These are phyloP conservation scores for Xiphorhynchus erythropygius DNA, from an alignment of 2,797 vertebrate species.

Conservation along the genomic window DNA sequence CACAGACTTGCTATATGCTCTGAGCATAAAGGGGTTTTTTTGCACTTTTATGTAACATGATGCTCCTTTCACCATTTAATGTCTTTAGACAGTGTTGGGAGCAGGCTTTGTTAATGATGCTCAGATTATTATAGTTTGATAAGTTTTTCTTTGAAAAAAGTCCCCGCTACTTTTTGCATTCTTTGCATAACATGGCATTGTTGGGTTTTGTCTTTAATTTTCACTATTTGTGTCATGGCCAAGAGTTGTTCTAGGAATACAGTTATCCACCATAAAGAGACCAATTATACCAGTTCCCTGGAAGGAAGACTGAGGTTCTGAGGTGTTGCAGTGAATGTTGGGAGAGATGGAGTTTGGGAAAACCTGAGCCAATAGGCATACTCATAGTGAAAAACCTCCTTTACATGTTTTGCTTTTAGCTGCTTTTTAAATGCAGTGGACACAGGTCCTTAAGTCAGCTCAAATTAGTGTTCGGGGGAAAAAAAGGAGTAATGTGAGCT, in stretches of 20 bases:
- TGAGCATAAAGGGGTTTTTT: neutral
- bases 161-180: neutral
- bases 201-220: conserved; percentile 37
- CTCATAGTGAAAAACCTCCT: neutral
- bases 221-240: neutral
- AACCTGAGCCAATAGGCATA: neutral
- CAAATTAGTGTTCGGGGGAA: neutral
- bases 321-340: neutral
- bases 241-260: neutral
- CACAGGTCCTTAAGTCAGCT: neutral
- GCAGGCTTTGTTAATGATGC: neutral
- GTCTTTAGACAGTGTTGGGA: neutral
- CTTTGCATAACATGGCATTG: neutral
- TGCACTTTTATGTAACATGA: neutral
- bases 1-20: conserved; percentile 10
- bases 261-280: neutral
- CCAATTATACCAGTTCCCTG: neutral
- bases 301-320: neutral
- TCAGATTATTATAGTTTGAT: neutral
- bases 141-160: neutral
- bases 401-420: neutral
- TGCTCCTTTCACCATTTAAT: neutral
- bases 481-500: neutral
- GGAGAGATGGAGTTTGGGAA: neutral
- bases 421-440: neutral